Evolutionary conservation across 1,140 invertebrate species (phyloP).

Genomic region (Cotesia typhae): DNA sequence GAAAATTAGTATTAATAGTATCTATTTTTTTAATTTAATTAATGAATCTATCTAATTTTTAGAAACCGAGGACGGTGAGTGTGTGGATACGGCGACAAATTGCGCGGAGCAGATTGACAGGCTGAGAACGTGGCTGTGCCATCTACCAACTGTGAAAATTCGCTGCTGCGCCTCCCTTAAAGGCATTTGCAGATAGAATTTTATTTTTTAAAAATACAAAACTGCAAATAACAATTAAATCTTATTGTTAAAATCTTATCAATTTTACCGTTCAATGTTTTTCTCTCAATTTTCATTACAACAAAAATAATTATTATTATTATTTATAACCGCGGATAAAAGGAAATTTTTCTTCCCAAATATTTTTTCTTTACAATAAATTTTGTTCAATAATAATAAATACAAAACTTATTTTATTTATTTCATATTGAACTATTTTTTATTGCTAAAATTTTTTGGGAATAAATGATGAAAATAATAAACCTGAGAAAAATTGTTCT

Average conservation of each 20-base stretch:
- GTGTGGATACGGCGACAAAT: slow-evolving; percentile 60
- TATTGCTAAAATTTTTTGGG: slow-evolving; percentile 4
- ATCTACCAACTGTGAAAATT: slow-evolving; percentile 64
- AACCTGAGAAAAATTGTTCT: not conserved
- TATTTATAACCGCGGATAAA: not conserved
- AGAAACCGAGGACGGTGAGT: slow-evolving; percentile 64
- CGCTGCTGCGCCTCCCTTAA: slow-evolving; percentile 64
- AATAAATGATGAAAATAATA: not conserved
- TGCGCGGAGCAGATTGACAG: slow-evolving; percentile 65
- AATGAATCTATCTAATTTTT: not conserved
- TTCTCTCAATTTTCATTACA: slow-evolving; percentile 12
- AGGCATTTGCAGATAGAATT: slow-evolving; percentile 53
- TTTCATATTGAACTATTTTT: no score
- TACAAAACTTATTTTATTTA: no score
- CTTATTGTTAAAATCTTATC: slow-evolving; percentile 8
- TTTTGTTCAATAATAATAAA: no score
- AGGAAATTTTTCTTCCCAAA: no score
- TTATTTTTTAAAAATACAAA: slow-evolving; percentile 38
- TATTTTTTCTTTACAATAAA: no score
- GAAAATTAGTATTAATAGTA: no score
- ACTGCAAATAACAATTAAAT: slow-evolving; percentile 36
- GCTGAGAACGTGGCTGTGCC: slow-evolving; percentile 66
- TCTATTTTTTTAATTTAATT: no score
- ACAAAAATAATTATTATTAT: not conserved
- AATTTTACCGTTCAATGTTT: slow-evolving; percentile 3